These are phyloP conservation scores for Hoplostethus mediterraneus DNA, from an alignment of 2,797 vertebrate species.

Conservation along the genomic window DNA sequence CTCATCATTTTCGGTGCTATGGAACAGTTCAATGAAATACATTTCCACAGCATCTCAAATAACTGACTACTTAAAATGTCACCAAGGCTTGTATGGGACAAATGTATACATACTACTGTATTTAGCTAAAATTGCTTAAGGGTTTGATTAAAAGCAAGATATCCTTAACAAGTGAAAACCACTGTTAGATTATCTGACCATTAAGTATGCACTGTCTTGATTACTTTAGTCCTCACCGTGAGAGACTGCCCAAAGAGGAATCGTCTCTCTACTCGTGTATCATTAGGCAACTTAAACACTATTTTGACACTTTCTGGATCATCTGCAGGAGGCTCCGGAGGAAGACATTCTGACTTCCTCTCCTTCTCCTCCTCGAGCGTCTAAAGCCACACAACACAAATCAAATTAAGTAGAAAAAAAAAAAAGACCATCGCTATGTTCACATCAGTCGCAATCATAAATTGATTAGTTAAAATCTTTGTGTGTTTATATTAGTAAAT, in stretches of 20 bases:
- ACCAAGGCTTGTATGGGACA: too few relatives aligned
- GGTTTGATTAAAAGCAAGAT: not conserved
- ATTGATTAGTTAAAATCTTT: not conserved
- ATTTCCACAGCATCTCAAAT: not conserved
- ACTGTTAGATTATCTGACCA: not conserved
- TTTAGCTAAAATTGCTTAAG: too few relatives aligned
- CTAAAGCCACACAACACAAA: conserved; percentile 76
- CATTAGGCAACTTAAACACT: conserved; percentile 98
- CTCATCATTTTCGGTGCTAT: too few relatives aligned
- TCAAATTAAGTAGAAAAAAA: not conserved
- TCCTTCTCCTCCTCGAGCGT: conserved; percentile 97
- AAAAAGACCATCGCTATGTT: not conserved
- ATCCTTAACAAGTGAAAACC: not conserved
- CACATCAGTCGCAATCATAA: not conserved
- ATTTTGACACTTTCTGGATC: conserved; percentile 98
- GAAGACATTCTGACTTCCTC: conserved; percentile 94
- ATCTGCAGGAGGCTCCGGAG: conserved; percentile 92
- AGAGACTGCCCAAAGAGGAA: conserved; percentile 97
- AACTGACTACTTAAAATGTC: not conserved
- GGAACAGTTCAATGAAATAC: too few relatives aligned
- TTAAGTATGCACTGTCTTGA: not conserved
- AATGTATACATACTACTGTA: too few relatives aligned
- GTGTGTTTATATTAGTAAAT: not conserved
- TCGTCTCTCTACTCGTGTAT: conserved; percentile 95
- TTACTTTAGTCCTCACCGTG: conserved; percentile 85